Evolutionary conservation across 1,140 invertebrate species (phyloP).

Genomic region (Tetragonula clypearis): DNA sequence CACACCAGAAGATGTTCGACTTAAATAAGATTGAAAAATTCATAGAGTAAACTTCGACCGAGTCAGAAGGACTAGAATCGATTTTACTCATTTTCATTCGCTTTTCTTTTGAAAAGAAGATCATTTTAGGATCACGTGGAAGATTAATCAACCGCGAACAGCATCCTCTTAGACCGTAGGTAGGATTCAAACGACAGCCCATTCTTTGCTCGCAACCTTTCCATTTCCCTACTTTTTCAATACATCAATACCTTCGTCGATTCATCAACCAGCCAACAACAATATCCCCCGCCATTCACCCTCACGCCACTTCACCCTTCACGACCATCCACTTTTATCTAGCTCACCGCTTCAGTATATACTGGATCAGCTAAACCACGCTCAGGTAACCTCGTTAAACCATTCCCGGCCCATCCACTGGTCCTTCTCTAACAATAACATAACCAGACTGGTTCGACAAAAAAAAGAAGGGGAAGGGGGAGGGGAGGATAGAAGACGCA

Average conservation of each 20-base stretch:
- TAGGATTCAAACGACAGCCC: background rate
- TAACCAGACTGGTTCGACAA: background rate
- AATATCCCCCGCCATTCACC: background rate
- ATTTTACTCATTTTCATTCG: too few species aligned
- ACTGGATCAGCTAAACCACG: background rate
- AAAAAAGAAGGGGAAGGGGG: background rate
- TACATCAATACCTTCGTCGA: background rate
- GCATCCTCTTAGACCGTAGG: background rate
- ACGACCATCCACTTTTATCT: slow-evolving; percentile 29
- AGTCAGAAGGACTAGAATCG: too few species aligned
- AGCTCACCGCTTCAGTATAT: background rate
- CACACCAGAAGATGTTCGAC: too few species aligned
- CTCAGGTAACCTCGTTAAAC: slow-evolving; percentile 35
- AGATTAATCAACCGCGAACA: background rate
- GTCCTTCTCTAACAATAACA: slow-evolving; percentile 13
- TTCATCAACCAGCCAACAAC: background rate
- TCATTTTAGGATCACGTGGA: background rate
- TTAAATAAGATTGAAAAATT: too few species aligned
- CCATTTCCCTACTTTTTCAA: background rate
- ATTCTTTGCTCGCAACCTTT: background rate
- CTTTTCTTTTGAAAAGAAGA: too few species aligned
- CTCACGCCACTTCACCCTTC: background rate
- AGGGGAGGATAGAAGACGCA: slow-evolving; percentile 21
- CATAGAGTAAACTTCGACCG: too few species aligned
- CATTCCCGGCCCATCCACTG: background rate